These are phyloP conservation scores for Ostrea denselamellosa DNA, from an alignment of 1,140 invertebrate species.

Conservation along the genomic window DNA sequence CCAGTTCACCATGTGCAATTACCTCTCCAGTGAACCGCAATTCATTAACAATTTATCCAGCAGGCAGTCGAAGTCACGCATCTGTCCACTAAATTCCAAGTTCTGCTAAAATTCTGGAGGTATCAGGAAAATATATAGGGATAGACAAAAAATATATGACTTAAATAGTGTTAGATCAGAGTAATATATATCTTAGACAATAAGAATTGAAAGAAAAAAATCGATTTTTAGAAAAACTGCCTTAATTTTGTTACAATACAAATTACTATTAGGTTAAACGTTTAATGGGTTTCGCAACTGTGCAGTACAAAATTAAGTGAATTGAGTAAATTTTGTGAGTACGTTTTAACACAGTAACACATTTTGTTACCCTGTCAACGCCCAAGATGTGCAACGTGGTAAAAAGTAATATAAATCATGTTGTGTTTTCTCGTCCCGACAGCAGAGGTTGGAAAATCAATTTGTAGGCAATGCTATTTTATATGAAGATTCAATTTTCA, in stretches of 20 bases:
- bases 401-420: conserved; percentile 29
- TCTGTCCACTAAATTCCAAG: neutral
- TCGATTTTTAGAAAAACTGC: neutral
- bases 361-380: neutral
- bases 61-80: conserved; percentile 8
- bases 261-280: neutral
- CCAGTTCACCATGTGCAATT: conserved; percentile 12
- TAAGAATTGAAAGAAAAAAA: neutral
- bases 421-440: conserved; percentile 8
- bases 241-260: neutral
- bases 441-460: conserved; percentile 37
- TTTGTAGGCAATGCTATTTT: conserved; percentile 38
- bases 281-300: conserved; percentile 13
- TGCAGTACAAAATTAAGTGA: neutral
- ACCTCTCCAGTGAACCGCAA: conserved; percentile 20
- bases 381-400: conserved; percentile 7
- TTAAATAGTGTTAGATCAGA: neutral
- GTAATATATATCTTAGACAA: neutral
- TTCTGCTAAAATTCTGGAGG: neutral
- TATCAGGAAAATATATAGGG: neutral
- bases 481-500: conserved; percentile 40
- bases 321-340: neutral
- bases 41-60: conserved; percentile 32
- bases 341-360: neutral
- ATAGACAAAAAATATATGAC: neutral